Conservation (phyloP, 2,113 vertebrate species). For the Sander lucioperca region DNA sequence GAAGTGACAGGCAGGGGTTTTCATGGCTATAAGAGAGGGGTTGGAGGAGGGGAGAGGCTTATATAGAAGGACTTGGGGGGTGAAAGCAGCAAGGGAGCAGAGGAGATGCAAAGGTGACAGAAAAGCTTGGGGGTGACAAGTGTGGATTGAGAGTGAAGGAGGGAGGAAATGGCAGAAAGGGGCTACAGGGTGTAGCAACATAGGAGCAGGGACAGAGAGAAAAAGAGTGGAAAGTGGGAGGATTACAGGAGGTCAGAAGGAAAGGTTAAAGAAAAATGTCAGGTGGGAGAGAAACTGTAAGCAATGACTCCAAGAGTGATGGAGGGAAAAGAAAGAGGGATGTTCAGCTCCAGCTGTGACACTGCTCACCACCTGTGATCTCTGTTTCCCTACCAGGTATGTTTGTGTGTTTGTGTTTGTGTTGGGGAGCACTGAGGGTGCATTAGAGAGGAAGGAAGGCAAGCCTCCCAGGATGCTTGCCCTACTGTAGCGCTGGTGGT, state of each 20-base stretch:
- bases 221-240: conserved; percentile 56
- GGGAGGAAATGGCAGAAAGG: conserved; percentile 55
- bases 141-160: conserved; percentile 36
- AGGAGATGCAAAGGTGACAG: conserved; percentile 65
- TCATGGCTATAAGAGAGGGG: conserved; percentile 31
- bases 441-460: conserved; percentile 12
- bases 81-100: conserved; percentile 33
- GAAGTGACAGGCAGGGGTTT: conserved; percentile 58
- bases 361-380: conserved; percentile 57
- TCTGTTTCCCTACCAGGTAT: conserved; percentile 26
- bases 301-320: conserved; percentile 21
- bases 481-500: conserved; percentile 41
- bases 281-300: background rate
- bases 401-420: conserved; percentile 13
- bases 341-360: conserved; percentile 65
- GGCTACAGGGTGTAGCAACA: conserved; percentile 35
- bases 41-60: conserved; percentile 41
- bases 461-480: conserved; percentile 57
- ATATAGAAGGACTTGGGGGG: conserved; percentile 58
- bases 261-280: conserved; percentile 63
- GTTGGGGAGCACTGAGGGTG: background rate
- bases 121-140: conserved; percentile 58
- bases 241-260: conserved; percentile 55
- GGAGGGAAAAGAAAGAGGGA: conserved; percentile 30
- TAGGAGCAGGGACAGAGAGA: conserved; percentile 12